These are phyloP conservation scores for Seriola quinqueradiata DNA, from an alignment of 2,113 vertebrate species.

Conservation along the genomic window DNA sequence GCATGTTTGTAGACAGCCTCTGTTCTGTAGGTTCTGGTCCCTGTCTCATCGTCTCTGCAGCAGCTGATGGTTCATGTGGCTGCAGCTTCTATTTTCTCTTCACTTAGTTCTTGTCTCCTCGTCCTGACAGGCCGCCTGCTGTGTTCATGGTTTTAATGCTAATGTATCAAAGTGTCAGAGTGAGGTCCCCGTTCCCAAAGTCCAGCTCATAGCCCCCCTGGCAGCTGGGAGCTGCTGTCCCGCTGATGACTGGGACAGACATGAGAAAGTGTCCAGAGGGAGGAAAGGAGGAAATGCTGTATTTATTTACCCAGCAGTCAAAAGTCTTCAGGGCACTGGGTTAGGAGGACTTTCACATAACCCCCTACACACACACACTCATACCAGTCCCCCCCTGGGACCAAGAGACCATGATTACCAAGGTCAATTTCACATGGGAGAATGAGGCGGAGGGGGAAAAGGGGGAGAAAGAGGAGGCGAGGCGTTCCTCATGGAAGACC, in stretches of 20 bases:
- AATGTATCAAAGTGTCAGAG: background rate
- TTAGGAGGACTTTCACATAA: slow-evolving; percentile 82
- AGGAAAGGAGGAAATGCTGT: slow-evolving; percentile 72
- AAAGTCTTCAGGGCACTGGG: slow-evolving; percentile 73
- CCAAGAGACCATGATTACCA: slow-evolving; percentile 67
- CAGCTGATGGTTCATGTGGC: background rate
- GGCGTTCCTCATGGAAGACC: background rate
- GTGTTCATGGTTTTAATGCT: background rate
- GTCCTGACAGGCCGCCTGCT: background rate
- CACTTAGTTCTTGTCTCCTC: background rate
- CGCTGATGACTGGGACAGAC: background rate
- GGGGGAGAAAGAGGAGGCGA: background rate
- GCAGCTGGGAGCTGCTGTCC: background rate
- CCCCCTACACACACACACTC: slow-evolving; percentile 29
- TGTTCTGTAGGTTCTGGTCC: too few relatives aligned
- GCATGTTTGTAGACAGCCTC: too few relatives aligned
- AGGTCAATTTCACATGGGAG: slow-evolving; percentile 77
- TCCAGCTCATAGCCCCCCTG: background rate
- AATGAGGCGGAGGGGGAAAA: background rate
- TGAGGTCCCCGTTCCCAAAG: background rate
- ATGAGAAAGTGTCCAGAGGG: slow-evolving; percentile 49
- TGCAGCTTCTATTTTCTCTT: background rate
- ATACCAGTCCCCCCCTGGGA: slow-evolving; percentile 43
- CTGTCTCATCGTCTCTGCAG: too few relatives aligned
- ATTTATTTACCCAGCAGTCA: slow-evolving; percentile 80